phyloP scores from a whole-genome alignment of 2,888 invertebrate genomes.

The Opisthograptis luteolata region DNA sequence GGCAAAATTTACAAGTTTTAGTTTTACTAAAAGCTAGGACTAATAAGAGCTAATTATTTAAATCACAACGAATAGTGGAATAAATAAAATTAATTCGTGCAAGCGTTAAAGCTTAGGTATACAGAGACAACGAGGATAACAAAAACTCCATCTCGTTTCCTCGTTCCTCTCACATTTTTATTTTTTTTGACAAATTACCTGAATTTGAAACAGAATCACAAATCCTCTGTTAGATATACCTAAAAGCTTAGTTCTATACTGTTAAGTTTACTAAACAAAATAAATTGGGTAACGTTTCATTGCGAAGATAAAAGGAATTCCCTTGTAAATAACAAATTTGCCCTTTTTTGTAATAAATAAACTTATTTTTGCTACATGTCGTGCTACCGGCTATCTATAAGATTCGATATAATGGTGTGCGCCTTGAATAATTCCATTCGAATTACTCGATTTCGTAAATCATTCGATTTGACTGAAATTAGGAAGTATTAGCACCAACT shows the following conservation, averaged over 20 bases:
- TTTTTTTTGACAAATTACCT: conserved; percentile 40
- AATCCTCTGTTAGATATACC: conserved; percentile 49
- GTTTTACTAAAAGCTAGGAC: conserved; percentile 16
- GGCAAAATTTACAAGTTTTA: conserved; percentile 14
- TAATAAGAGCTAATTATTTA: conserved; percentile 19
- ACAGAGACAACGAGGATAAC: conserved; percentile 10
- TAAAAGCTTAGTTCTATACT: conserved; percentile 57
- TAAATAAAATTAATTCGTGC: conserved; percentile 27
- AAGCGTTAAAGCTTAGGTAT: conserved; percentile 19
- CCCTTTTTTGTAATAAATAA: no score
- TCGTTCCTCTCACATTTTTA: no score
- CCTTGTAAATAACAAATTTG: not conserved
- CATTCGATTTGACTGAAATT: no score
- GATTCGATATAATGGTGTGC: no score
- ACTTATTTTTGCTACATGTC: no score
- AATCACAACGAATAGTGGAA: conserved; percentile 19
- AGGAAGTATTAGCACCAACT: no score
- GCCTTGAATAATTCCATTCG: no score
- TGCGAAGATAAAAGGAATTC: conserved; percentile 48
- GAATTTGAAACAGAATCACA: conserved; percentile 44
- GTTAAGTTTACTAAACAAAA: conserved; percentile 57
- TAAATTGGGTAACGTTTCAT: conserved; percentile 55
- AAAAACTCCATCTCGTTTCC: no score
- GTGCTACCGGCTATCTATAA: no score
- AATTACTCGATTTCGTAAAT: no score